Evolutionary conservation across 2,113 vertebrate genomes (phyloP).

Genomic region (Aspiorhynchus laticeps): DNA sequence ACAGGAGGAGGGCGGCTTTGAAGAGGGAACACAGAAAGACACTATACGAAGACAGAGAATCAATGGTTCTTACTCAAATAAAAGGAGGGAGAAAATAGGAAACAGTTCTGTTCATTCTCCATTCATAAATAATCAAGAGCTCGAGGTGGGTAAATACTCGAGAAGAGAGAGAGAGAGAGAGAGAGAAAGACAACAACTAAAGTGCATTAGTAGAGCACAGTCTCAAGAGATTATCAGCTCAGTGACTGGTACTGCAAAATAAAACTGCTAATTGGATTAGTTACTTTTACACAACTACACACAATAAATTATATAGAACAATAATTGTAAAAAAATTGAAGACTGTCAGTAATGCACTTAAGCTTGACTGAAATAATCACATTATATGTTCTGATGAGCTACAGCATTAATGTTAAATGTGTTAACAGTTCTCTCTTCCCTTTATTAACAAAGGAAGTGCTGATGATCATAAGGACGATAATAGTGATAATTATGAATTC

Average conservation of each 20-base stretch:
- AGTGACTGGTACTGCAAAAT: constrained; percentile 68
- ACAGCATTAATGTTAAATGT: neutral
- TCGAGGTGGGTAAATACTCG: constrained; percentile 9
- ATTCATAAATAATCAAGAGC: constrained; percentile 42
- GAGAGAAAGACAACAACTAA: constrained; percentile 29
- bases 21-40: constrained; percentile 26
- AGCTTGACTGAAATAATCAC: no score
- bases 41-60: constrained; percentile 48
- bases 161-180: constrained; percentile 10
- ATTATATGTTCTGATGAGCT: neutral
- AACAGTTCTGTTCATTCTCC: constrained; percentile 51
- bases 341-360: no score
- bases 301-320: constrained; percentile 14
- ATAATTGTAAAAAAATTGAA: neutral
- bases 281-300: constrained; percentile 67
- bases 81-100: neutral
- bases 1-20: constrained; percentile 56
- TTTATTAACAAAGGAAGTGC: neutral
- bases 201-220: constrained; percentile 62
- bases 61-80: constrained; percentile 58
- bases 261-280: constrained; percentile 79
- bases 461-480: no score
- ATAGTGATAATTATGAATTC: neutral
- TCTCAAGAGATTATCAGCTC: constrained; percentile 71
- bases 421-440: neutral